Percentiles rank a stretch among this genome's conserved stretches.
Conservation (phyloP, 2,888 invertebrate species). For the Formica aserva region DNA sequence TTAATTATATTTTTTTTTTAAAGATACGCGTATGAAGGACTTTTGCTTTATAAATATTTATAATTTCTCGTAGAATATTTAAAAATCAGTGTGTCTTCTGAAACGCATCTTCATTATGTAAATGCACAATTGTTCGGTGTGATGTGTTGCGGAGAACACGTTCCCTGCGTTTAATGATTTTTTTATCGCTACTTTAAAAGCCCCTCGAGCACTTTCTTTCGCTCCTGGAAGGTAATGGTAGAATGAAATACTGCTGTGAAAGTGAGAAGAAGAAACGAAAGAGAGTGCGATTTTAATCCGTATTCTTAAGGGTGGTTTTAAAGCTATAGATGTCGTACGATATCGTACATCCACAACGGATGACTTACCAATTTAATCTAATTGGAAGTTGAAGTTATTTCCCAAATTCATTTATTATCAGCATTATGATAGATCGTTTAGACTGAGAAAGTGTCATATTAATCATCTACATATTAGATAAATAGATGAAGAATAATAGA, state of each 20-base stretch:
- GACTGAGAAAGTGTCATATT: background rate
- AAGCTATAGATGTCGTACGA: background rate
- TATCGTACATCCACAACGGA: background rate
- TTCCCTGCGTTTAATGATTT: slow-evolving; percentile 51
- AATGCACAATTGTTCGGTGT: slow-evolving; percentile 51
- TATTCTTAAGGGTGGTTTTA: slow-evolving; percentile 11
- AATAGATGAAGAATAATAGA: slow-evolving; percentile 24
- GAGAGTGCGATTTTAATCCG: slow-evolving; percentile 26
- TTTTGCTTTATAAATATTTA: slow-evolving; percentile 19
- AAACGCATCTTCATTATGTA: slow-evolving; percentile 42
- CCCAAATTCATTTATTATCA: background rate
- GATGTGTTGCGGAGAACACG: slow-evolving; percentile 34
- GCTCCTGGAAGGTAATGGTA: slow-evolving; percentile 6
- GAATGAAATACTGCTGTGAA: slow-evolving; percentile 28
- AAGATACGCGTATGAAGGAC: background rate
- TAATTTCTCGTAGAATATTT: background rate
- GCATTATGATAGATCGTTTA: slow-evolving; percentile 8
- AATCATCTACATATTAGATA: background rate
- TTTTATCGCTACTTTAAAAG: slow-evolving; percentile 51
- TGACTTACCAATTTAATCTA: slow-evolving; percentile 13
- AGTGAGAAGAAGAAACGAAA: background rate
- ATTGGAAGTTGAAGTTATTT: background rate
- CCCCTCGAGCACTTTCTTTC: slow-evolving; percentile 10
- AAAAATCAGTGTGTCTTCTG: background rate
- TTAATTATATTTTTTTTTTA: background rate